Evolutionary conservation across 2,888 invertebrate species (phyloP), one percentile per base, ranked within the genome.

Genomic region (Melipona beecheii): DNA sequence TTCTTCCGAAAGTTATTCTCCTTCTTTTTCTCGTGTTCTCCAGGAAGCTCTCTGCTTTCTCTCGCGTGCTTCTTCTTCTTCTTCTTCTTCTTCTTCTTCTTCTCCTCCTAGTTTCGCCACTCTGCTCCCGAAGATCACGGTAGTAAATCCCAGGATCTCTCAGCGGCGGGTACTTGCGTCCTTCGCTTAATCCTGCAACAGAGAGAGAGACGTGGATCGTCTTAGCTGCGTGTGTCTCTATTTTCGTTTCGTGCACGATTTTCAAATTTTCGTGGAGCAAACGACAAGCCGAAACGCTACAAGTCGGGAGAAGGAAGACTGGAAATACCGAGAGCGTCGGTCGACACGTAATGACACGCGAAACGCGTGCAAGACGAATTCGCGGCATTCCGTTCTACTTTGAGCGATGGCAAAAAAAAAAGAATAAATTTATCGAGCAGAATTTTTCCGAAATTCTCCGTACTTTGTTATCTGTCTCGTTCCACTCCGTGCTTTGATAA

Each of bases 101-200:
- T 72, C 43, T 27, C 24, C 11, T 27, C 74, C 75, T 54, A 69
- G 82, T 79, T 75, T 50, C 52, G 54, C 21, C 73, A 64, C 54
- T 71, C 72, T 36, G 49, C 75, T 69, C 52, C 65, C 49, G 62
- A 78, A 84, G 89, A 87, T 86, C 87, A 85, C 85, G 89, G 88
- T 85, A 88, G 86, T 89, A 91, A 91, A 91, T 91, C 87, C 85
- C 81, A 75, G 81, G 82, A 87, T 86, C 89, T 85, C 89, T 87
- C 87, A 74, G 78, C 88, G 81, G 86, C 81, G 73, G 77, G 75
- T 49, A 75, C 79, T 65, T 31, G 73, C 81, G 77, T 83, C 82
- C 86, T 72, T 70, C 73, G 60, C 70, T 66, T 85, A 74, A 85
- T 86, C 85, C 92, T 91, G 91, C 73, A 91, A 92, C 91, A 58